Evolutionary conservation across 2,888 invertebrate species (phyloP).

Genomic region (Gisinianus flammeolus): DNA sequence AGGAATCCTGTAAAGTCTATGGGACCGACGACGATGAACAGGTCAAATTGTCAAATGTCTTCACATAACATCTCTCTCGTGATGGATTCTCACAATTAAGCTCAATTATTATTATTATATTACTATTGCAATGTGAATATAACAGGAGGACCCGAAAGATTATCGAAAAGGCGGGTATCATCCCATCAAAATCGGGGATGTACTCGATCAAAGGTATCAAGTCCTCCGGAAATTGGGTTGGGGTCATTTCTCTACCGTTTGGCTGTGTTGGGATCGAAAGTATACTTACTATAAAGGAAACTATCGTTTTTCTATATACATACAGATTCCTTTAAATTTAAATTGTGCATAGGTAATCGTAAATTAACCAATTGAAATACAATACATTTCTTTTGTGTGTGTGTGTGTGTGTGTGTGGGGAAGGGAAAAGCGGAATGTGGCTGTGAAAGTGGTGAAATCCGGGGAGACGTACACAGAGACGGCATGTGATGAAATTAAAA

Average conservation of each 20-base stretch:
- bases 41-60: too few species aligned
- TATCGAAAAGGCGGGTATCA: slow-evolving; percentile 66
- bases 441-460: slow-evolving; percentile 83
- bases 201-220: slow-evolving; percentile 69
- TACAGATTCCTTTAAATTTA: too few species aligned
- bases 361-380: too few species aligned
- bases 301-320: too few species aligned
- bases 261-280: slow-evolving; percentile 77
- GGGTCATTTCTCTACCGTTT: slow-evolving; percentile 88
- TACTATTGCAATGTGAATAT: too few species aligned
- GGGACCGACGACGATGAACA: slow-evolving; percentile 37
- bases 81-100: too few species aligned
- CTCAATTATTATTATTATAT: too few species aligned
- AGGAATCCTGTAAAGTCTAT: slow-evolving; percentile 58
- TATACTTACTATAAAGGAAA: too few species aligned
- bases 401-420: too few species aligned
- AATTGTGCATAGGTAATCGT: not conserved
- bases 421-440: slow-evolving; percentile 69
- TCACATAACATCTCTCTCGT: too few species aligned
- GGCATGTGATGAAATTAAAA: slow-evolving; percentile 80
- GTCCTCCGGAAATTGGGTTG: slow-evolving; percentile 80
- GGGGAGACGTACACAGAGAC: slow-evolving; percentile 81
- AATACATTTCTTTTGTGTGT: too few species aligned
- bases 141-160: slow-evolving; percentile 42
- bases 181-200: slow-evolving; percentile 69